Conservation (phyloP, 2,797 vertebrate species). For the Dallia pectoralis region DNA sequence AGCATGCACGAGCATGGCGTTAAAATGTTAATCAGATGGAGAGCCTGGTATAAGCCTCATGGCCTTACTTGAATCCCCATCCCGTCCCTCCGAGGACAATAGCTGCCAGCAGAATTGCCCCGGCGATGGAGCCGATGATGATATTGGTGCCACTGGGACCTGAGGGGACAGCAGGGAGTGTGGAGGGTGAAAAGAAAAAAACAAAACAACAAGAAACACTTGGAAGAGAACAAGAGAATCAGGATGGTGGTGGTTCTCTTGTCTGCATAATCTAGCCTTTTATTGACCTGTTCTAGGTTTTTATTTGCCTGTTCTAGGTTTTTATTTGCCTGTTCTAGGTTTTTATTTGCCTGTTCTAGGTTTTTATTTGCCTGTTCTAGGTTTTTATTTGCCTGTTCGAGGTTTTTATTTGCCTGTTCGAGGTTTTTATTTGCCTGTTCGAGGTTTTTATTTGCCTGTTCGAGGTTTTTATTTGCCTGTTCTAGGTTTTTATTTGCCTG, state of each 20-base stretch:
- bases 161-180: slow-evolving; percentile 58
- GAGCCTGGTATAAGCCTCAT: slow-evolving; percentile 13
- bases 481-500: too few species aligned
- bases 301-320: too few species aligned
- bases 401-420: too few species aligned
- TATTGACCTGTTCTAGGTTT: too few species aligned
- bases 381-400: too few species aligned
- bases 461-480: too few species aligned
- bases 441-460: too few species aligned
- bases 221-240: background rate
- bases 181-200: background rate
- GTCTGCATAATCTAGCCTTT: background rate
- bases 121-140: slow-evolving; percentile 97
- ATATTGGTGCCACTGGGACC: slow-evolving; percentile 99
- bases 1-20: background rate
- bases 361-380: too few species aligned
- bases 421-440: too few species aligned
- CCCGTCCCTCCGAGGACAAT: slow-evolving; percentile 97
- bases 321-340: background rate
- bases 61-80: slow-evolving; percentile 98
- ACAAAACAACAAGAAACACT: background rate
- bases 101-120: slow-evolving; percentile 92
- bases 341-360: too few species aligned
- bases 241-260: background rate
- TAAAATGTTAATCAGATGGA: background rate